phyloP scores from a whole-genome alignment of 2,888 invertebrate species.

The Druceiella hillmani region DNA sequence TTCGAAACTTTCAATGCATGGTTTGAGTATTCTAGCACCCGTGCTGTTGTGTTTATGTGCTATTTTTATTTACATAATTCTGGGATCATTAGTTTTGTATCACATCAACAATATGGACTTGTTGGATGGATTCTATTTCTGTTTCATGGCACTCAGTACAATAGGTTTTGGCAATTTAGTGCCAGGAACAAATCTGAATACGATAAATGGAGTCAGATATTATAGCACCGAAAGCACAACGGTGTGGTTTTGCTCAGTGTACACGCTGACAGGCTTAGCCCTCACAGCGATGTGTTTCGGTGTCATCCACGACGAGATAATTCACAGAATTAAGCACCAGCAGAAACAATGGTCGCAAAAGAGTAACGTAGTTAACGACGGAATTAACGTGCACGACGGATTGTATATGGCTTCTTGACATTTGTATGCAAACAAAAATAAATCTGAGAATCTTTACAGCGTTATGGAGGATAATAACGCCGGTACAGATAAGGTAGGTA shows the following conservation, averaged over 20 bases:
- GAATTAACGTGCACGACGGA: constrained; percentile 57
- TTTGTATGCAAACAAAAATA: constrained; percentile 53
- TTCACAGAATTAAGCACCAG: constrained; percentile 72
- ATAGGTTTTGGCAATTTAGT: constrained; percentile 87
- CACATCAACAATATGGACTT: constrained; percentile 88
- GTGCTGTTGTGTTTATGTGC: constrained; percentile 83
- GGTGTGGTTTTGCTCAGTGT: constrained; percentile 84
- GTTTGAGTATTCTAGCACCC: constrained; percentile 83
- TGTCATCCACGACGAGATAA: constrained; percentile 83
- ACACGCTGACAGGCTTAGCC: constrained; percentile 82
- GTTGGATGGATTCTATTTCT: constrained; percentile 89
- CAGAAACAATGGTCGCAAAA: constrained; percentile 59
- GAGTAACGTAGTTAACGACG: constrained; percentile 60
- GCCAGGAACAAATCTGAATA: constrained; percentile 59
- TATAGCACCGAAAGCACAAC: constrained; percentile 62
- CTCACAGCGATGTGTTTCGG: constrained; percentile 89
- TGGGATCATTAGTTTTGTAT: constrained; percentile 83
- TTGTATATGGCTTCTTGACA: constrained; percentile 71
- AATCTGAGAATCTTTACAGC: constrained; percentile 53
- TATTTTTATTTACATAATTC: constrained; percentile 86
- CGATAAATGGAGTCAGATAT: constrained; percentile 47
- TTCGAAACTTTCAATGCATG: constrained; percentile 67
- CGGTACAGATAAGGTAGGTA: constrained; percentile 12
- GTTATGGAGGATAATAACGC: constrained; percentile 45
- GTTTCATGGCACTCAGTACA: constrained; percentile 92